phyloP scores from a whole-genome alignment of 1,140 invertebrate genomes.

The Drosophila mauritiana region DNA sequence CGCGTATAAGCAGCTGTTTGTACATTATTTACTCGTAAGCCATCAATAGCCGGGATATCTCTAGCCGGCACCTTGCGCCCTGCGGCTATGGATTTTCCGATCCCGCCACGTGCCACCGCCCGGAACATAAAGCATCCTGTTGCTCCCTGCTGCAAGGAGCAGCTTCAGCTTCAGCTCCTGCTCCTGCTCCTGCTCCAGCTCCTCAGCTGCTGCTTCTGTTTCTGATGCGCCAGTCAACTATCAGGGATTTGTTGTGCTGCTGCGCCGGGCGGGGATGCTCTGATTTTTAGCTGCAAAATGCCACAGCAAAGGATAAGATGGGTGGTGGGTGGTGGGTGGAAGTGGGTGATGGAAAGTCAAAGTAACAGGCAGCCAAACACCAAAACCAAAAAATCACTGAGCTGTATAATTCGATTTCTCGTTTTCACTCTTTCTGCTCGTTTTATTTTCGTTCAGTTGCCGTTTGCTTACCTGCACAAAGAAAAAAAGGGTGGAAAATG shows the following conservation, averaged over 20 bases:
- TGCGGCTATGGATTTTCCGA: constrained; percentile 42
- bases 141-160: constrained; percentile 16
- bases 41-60: constrained; percentile 69
- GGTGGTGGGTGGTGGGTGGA: constrained; percentile 18
- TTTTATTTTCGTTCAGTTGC: constrained; percentile 24
- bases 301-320: constrained; percentile 71
- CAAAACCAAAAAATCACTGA: constrained; percentile 82
- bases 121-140: constrained; percentile 43
- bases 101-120: constrained; percentile 36
- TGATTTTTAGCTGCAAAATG: constrained; percentile 80
- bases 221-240: constrained; percentile 66
- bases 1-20: constrained; percentile 80
- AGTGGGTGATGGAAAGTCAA: constrained; percentile 47
- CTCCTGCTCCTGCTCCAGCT: too few species aligned
- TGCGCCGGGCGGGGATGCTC: constrained; percentile 29
- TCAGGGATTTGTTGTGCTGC: constrained; percentile 78
- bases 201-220: neutral
- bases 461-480: constrained; percentile 68
- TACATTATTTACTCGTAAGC: constrained; percentile 83
- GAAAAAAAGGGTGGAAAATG: neutral
- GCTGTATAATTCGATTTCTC: constrained; percentile 83
- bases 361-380: constrained; percentile 82
- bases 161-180: too few species aligned
- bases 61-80: constrained; percentile 11
- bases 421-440: constrained; percentile 62